Conservation (phyloP, 2,113 vertebrate genomes). For the Halcyon malimbica region DNA sequence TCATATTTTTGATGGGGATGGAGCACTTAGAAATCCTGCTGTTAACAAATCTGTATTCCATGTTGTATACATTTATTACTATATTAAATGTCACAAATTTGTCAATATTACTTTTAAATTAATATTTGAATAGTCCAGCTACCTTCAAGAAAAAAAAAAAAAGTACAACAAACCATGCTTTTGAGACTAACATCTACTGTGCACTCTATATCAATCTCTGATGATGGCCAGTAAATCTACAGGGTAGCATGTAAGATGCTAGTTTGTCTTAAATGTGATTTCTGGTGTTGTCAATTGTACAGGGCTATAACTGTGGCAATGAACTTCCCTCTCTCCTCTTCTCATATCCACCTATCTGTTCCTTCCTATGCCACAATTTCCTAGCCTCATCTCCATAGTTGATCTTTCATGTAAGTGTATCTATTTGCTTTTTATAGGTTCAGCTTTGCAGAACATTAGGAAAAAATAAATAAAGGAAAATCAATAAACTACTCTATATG, state of each 20-base stretch:
- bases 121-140: background rate
- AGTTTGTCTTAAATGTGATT: background rate
- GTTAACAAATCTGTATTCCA: background rate
- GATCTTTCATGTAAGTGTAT: background rate
- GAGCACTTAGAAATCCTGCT: background rate
- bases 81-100: background rate
- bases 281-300: background rate
- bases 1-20: background rate
- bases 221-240: background rate
- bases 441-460: background rate
- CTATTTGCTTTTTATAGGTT: background rate
- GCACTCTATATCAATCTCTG: background rate
- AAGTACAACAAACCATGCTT: background rate
- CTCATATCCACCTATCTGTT: background rate
- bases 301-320: background rate
- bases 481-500: background rate
- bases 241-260: background rate
- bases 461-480: background rate
- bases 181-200: background rate
- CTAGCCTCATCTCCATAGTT: background rate
- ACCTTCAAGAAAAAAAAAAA: background rate
- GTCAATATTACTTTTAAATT: background rate
- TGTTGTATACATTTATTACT: background rate
- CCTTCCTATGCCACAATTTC: background rate
- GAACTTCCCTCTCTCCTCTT: background rate